A percentile compares a stretch with the other conserved stretches of the same genome.
Conservation (phyloP, 2,113 vertebrate genomes). For the Acanthisitta chloris region DNA sequence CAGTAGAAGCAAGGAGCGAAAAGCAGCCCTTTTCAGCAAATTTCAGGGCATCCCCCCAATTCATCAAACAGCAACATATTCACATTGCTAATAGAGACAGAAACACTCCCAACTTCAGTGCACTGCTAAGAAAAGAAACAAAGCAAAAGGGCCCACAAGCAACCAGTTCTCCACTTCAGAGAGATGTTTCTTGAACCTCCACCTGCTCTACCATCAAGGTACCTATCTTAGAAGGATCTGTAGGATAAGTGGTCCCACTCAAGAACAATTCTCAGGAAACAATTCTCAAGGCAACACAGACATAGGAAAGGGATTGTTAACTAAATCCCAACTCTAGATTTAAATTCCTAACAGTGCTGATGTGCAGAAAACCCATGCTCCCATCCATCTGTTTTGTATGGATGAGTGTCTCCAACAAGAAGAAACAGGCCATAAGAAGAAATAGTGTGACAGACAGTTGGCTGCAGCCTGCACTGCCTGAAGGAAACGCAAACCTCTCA, state of each 20-base stretch:
- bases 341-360: neutral
- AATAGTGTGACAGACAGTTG: neutral
- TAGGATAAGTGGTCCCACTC: neutral
- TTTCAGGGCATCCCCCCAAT: rapidly evolving
- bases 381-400: neutral
- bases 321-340: neutral
- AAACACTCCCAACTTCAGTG: neutral
- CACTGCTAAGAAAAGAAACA: neutral
- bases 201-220: neutral
- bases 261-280: neutral
- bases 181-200: neutral
- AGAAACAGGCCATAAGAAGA: neutral
- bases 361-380: neutral
- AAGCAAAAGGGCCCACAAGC: neutral
- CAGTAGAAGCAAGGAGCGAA: neutral
- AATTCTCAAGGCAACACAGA: neutral
- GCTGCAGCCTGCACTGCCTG: neutral
- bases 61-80: neutral
- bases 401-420: neutral
- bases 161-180: neutral
- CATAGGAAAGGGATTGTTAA: neutral
- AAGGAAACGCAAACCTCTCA: neutral
- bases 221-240: neutral
- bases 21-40: neutral
- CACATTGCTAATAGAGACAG: neutral